Conservation (phyloP, 1,140 invertebrate genomes). For the Aphelinus certus region DNA sequence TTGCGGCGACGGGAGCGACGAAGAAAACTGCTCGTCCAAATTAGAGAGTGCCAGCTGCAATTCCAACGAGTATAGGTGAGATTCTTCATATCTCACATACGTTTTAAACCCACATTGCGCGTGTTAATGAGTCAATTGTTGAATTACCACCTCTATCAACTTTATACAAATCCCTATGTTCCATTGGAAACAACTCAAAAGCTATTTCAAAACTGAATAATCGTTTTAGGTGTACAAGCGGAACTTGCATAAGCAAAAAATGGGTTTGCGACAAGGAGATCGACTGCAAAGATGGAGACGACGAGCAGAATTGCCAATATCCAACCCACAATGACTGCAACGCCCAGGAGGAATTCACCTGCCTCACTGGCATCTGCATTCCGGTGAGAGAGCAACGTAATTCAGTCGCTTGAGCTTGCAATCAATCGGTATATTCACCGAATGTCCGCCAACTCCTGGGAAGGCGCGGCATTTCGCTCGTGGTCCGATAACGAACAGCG, state of each 20-base stretch:
- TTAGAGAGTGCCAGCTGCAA: constrained; percentile 66
- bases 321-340: constrained; percentile 72
- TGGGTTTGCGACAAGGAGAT: constrained; percentile 85
- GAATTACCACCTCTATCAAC: too few species aligned
- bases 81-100: not conserved
- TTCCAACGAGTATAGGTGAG: constrained; percentile 72
- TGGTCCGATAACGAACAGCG: too few species aligned
- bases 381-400: constrained; percentile 65
- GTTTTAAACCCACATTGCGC: not conserved
- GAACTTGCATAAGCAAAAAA: constrained; percentile 76
- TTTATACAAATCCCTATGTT: too few species aligned
- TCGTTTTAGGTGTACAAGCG: constrained; percentile 70
- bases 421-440: too few species aligned
- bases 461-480: too few species aligned
- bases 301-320: constrained; percentile 78
- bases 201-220: too few species aligned
- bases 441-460: too few species aligned
- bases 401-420: too few species aligned
- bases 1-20: constrained; percentile 87
- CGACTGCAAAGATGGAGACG: constrained; percentile 84
- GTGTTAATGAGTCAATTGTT: not conserved
- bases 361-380: constrained; percentile 75
- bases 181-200: too few species aligned
- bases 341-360: constrained; percentile 73
- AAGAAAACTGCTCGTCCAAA: constrained; percentile 73